phyloP scores from a whole-genome alignment of 2,113 vertebrate species.

The Mustela lutreola region DNA sequence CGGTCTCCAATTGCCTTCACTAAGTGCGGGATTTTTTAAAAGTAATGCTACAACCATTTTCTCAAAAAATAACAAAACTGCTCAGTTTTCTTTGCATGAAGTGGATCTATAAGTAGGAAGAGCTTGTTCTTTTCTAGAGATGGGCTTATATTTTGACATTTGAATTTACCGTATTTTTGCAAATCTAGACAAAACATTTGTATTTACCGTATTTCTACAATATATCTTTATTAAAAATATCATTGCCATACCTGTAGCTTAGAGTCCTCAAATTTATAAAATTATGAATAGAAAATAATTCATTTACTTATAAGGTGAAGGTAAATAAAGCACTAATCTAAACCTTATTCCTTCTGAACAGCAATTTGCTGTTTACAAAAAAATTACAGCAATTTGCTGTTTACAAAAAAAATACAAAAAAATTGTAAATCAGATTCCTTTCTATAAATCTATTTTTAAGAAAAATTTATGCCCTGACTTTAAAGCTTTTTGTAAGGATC shows the following conservation, averaged over 20 bases:
- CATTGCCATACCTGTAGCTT: neutral
- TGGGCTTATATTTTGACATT: neutral
- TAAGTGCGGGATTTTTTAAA: neutral
- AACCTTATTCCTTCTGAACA: neutral
- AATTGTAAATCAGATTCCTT: neutral
- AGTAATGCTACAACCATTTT: neutral
- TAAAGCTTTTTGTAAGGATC: neutral
- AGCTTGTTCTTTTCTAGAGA: neutral
- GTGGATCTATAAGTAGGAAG: neutral
- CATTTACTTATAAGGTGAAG: neutral
- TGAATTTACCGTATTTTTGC: neutral
- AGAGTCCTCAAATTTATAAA: constrained; percentile 29
- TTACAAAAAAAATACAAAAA: too few relatives aligned
- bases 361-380: neutral
- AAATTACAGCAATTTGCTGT: too few relatives aligned
- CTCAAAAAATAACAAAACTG: neutral
- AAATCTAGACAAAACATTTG: neutral
- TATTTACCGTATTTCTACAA: neutral
- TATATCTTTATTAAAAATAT: neutral
- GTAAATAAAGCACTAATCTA: neutral
- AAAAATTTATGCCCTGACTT: neutral
- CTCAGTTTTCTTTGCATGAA: neutral
- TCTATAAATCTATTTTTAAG: constrained; percentile 34
- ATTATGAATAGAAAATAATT: neutral
- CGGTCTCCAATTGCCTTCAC: neutral